These are phyloP conservation scores for Amblyopsis rosae DNA, from an alignment of 2,113 vertebrate species.

Conservation along the genomic window DNA sequence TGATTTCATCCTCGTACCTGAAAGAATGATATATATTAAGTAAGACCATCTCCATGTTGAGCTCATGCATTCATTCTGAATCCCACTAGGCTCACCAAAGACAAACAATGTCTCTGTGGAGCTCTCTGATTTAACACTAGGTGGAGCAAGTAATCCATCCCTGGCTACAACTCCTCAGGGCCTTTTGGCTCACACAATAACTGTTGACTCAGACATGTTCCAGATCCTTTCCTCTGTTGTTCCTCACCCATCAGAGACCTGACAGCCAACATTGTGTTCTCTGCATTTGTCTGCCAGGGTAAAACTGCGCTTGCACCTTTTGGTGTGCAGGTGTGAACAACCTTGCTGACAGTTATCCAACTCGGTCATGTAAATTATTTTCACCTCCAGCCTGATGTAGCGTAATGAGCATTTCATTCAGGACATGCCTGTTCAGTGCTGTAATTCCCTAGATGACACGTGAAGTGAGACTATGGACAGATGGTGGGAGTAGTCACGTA, in stretches of 20 bases:
- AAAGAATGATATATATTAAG: not conserved
- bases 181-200: slow-evolving; percentile 19
- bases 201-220: slow-evolving; percentile 12
- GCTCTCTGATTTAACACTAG: slow-evolving; percentile 55
- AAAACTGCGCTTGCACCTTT: too few relatives aligned
- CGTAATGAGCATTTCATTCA: slow-evolving; percentile 23
- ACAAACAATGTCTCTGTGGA: not conserved
- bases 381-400: slow-evolving; percentile 7
- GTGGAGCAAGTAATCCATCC: slow-evolving; percentile 51
- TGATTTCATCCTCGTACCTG: slow-evolving; percentile 85
- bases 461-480: slow-evolving; percentile 52
- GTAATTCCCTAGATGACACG: slow-evolving; percentile 42
- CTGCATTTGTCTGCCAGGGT: not conserved
- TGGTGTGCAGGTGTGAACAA: not conserved
- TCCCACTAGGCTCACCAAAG: too few relatives aligned
- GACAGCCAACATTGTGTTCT: not conserved
- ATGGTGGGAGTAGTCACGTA: slow-evolving; percentile 53
- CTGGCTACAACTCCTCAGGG: slow-evolving; percentile 8
- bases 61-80: slow-evolving; percentile 1
- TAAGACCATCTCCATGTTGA: not conserved
- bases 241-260: not conserved
- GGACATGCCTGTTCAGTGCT: slow-evolving; percentile 48
- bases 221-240: slow-evolving; percentile 16
- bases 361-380: not conserved
- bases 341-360: slow-evolving; percentile 15